phyloP scores from a whole-genome alignment of 2,888 invertebrate species.

The Apamea crenata region DNA sequence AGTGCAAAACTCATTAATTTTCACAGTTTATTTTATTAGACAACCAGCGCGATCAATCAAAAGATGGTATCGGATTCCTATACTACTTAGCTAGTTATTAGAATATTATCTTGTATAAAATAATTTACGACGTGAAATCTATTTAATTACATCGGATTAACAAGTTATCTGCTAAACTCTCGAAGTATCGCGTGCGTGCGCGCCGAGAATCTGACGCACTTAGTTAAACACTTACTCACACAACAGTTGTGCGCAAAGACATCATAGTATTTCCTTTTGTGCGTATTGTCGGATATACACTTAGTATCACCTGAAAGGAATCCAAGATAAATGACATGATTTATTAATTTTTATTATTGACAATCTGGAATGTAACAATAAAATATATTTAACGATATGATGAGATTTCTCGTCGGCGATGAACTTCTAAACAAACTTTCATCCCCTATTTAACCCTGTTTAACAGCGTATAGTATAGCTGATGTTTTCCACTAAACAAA shows the following conservation, averaged over 20 bases:
- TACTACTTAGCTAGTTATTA: constrained; percentile 17
- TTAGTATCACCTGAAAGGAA: neutral
- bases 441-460: too few species aligned
- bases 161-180: constrained; percentile 21
- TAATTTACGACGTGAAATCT: constrained; percentile 45
- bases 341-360: neutral
- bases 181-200: constrained; percentile 16
- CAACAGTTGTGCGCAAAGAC: neutral
- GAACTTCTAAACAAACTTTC: too few species aligned
- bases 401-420: too few species aligned
- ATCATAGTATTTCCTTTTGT: too few species aligned
- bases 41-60: constrained; percentile 9
- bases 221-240: neutral
- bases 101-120: constrained; percentile 27
- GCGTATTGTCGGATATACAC: too few species aligned
- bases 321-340: neutral
- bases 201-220: neutral
- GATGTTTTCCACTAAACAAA: too few species aligned
- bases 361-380: too few species aligned
- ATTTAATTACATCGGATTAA: constrained; percentile 31
- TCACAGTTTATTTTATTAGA: neutral
- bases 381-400: too few species aligned
- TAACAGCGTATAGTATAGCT: too few species aligned
- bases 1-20: neutral
- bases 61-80: constrained; percentile 19